Evolutionary conservation across 2,113 vertebrate species (phyloP), one percentile per base, ranked within the genome.

Genomic region (Rhinoderma darwinii): DNA sequence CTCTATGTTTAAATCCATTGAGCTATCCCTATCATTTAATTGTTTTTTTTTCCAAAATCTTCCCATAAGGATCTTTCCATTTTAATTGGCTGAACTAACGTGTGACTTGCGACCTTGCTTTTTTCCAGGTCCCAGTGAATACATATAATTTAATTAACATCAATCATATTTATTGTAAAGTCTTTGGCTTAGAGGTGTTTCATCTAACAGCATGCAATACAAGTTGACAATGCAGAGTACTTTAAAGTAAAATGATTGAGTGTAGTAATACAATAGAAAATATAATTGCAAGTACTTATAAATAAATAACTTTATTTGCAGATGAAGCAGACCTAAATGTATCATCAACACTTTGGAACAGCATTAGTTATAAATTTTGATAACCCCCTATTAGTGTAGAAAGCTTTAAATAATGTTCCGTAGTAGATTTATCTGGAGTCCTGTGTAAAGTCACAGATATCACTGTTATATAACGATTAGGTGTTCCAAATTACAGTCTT

Each of bases 11-110:
- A 73, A 86, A 61, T 81, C 85, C 63, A n/a, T 15, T 56, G 76
- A 86, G 70, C 74, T 75, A 63, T 80, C 79, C 61, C 77, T 75
- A 87, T 87, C 85, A 82, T 82, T 87, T 87, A 74, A 87, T 79
- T 70, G 47, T 35, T 81, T 41, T 44, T 59, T 22, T 41, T 72
- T 72, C 37, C 41, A 25, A 61, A 50, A 32, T 35, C 74, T 77
- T 63, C n/a, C 72, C n/a, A 50, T 43, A 35, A 56, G 77, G 68
- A 41, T 56, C 47, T 61, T 74, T 27, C 6, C 22, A 37, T 50
- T 86, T 86, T 30, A 78, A 32, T 80, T 72, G 30, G 25, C 30
- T 20, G 9, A n/a, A 41, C 17, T 54, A 54, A 32, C 39, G 41
- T 47, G 54, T 44, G 32, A 35, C 54, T 76, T 77, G 8, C 7